A percentile compares a stretch with the other conserved stretches of the same genome.
Conservation (phyloP, 2,113 vertebrate genomes). For the Climacteris rufus region DNA sequence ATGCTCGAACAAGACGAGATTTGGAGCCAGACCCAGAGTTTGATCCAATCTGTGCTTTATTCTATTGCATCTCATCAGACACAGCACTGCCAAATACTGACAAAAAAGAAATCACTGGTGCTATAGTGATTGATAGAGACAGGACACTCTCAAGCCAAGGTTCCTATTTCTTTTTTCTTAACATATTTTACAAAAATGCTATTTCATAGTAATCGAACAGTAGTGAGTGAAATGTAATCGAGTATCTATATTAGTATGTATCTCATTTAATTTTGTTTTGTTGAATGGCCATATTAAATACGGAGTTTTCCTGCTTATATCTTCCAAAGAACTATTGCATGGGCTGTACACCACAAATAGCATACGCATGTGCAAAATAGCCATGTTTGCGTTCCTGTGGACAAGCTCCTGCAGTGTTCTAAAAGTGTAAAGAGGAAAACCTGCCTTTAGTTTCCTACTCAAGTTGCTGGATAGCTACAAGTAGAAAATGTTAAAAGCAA, state of each 20-base stretch:
- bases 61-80: slow-evolving; percentile 93
- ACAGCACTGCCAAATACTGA: slow-evolving; percentile 74
- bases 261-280: slow-evolving; percentile 55
- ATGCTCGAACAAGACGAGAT: slow-evolving; percentile 91
- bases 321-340: slow-evolving; percentile 57
- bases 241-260: slow-evolving; percentile 26
- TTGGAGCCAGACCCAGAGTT: slow-evolving; percentile 96
- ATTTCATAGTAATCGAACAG: slow-evolving; percentile 36
- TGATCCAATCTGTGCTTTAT: slow-evolving; percentile 97
- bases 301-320: slow-evolving; percentile 65
- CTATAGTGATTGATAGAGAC: slow-evolving; percentile 87
- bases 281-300: slow-evolving; percentile 40
- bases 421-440: slow-evolving; percentile 69
- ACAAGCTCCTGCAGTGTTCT: slow-evolving; percentile 64
- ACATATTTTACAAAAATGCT: slow-evolving; percentile 1
- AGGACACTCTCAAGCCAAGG: slow-evolving; percentile 72
- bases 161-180: slow-evolving; percentile 67
- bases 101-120: slow-evolving; percentile 81
- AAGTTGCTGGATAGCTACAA: slow-evolving; percentile 54
- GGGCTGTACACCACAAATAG: slow-evolving; percentile 31
- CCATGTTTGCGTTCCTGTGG: background rate
- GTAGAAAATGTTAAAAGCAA: slow-evolving; percentile 65
- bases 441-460: slow-evolving; percentile 56
- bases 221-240: slow-evolving; percentile 51
- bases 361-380: background rate